Evolutionary conservation across 2,888 invertebrate species (phyloP), one percentile per base, ranked within the genome.

Genomic region (Cerastoderma edule): DNA sequence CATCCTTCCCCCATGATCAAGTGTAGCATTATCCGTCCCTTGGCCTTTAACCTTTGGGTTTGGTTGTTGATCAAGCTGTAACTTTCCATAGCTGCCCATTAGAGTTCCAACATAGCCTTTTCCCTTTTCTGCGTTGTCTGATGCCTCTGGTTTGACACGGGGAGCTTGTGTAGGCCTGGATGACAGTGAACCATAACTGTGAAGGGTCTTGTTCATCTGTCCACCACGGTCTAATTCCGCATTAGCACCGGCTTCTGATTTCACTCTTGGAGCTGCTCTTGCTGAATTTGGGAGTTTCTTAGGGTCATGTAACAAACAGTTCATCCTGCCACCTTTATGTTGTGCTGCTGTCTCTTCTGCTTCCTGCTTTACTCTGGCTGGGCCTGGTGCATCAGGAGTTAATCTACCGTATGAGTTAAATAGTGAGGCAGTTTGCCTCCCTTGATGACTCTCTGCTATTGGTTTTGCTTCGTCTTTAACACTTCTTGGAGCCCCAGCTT

Each of bases 1-100:
- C 86, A 90, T 87, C 64, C 90, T 72, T 8, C 86, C 88, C 35
- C 90, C 89, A 75, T 84, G 76, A 39, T 87, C 90, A 19, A 90
- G 73, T 39, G 83, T 85, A 0, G 89, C 89, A 56, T 80, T 83
- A 13, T 87, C 86, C 60, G 69, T 46, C 0, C 85, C 88, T 53
- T 79, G 83, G 5, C 84, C 85, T 60, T 77, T 85, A 0, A 90
- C 89, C 54, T 88, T 83, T 13, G 89, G 85, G 28, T 70, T 84
- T 1, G 87, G 88, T 67, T 84, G 77, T 24, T 84, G 72, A 30
- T 83, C 78, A 6, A 67, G 53, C 0, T 85, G 85, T 33, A 84
- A 76, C 44, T 83, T 84, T 0, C 88, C 88, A 78, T 89, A 89
- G 32, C 83, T 84, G 44, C 82, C 81, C 65, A 90, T 76, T 57